Evolutionary conservation across 1,140 invertebrate species (phyloP).

Genomic region (Pachyrhynchus sulphureomaculatus): DNA sequence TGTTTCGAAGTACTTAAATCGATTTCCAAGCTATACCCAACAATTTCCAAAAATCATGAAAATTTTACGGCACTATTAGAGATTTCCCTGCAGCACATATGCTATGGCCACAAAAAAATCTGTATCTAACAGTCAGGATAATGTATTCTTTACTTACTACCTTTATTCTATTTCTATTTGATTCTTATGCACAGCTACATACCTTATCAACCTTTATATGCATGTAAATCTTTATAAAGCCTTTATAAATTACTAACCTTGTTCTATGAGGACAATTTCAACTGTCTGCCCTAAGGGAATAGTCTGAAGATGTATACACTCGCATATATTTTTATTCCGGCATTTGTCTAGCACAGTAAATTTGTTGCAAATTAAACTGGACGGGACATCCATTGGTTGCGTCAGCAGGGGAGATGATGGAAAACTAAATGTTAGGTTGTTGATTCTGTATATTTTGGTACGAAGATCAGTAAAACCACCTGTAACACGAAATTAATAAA

Average conservation of each 20-base stretch:
- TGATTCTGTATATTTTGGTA: slow-evolving; percentile 54
- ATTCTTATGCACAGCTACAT: too few relatives aligned
- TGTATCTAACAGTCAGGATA: too few relatives aligned
- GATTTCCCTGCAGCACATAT: too few relatives aligned
- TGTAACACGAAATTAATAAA: slow-evolving; percentile 16
- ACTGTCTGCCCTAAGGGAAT: slow-evolving; percentile 63
- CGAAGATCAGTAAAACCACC: slow-evolving; percentile 30
- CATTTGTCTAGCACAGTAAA: slow-evolving; percentile 50
- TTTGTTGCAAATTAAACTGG: slow-evolving; percentile 56
- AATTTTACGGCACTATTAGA: too few relatives aligned
- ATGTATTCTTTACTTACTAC: too few relatives aligned
- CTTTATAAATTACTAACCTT: slow-evolving; percentile 56
- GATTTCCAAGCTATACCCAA: too few relatives aligned
- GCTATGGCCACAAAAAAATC: too few relatives aligned
- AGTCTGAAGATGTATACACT: slow-evolving; percentile 66
- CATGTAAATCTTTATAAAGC: neutral
- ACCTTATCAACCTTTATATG: too few relatives aligned
- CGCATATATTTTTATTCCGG: slow-evolving; percentile 54
- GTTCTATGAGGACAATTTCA: slow-evolving; percentile 68
- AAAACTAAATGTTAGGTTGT: slow-evolving; percentile 68
- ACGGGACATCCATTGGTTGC: slow-evolving; percentile 58
- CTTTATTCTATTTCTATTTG: too few relatives aligned
- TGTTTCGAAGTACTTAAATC: too few relatives aligned
- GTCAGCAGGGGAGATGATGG: slow-evolving; percentile 69
- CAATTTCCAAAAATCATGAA: too few relatives aligned